Evolutionary conservation across 2,888 invertebrate genomes (phyloP), one percentile per base, ranked within the genome.

Genomic region (Papilio gigon): DNA sequence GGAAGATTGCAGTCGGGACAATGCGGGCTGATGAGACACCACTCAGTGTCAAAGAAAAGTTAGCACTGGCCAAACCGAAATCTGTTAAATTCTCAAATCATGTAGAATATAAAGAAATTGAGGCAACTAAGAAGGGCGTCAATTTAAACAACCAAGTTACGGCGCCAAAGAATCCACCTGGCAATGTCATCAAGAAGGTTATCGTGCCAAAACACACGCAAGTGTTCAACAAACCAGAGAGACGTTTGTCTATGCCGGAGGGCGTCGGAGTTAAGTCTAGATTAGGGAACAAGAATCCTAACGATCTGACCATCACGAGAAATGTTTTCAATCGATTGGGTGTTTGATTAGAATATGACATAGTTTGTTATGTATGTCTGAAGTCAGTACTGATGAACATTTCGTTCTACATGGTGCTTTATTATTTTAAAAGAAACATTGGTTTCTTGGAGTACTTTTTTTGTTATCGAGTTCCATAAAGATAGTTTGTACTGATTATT

Each of bases 11-110:
- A 1, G 77, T 86, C 44, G 81, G 83, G 1, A 91, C 91, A 0
- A 92, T 92, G 92, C 80, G 92, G 61, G 92, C 92, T 0, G 92
- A 92, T 62, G 89, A 92, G 70, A 73, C 82, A 0, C 92, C 91
- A 0, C 72, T 92, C 12, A 90, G 85, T 71, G 84, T 88, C 0
- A 92, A 86, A 74, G 84, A 89, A 0, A 92, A 92, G 71, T 75
- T 92, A n/a, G 79, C 83, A 1, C 63, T 86, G 6, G 76, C 87
- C 0, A 88, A 86, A 75, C 64, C 83, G 0, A 92, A 92, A 71
- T 88, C 91, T 0, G 92, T 92, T 0, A 92, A 92, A 71, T 92
- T 92, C 71, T 89, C 92, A 0, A 89, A 80, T 63, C 85, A 83
- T 8, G 78, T 92, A 0, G 84, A 92, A 68, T 92, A 89, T 70